A percentile compares a stretch with the other conserved stretches of the same genome.
These are phyloP conservation scores for Philopotamus ludificatus DNA, from an alignment of 1,140 invertebrate genomes.

Conservation along the genomic window DNA sequence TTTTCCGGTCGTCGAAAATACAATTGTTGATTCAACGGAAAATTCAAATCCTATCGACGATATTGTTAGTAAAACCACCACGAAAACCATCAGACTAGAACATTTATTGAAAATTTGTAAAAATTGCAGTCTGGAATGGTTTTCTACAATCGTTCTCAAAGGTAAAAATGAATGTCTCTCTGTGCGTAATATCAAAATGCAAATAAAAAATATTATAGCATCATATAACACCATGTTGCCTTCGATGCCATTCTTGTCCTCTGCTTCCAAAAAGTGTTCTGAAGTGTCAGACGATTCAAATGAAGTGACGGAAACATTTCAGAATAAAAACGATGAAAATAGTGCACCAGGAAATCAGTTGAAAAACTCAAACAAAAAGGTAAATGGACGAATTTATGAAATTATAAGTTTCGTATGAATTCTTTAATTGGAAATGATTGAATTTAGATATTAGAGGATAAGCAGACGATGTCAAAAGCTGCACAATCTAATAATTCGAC, in stretches of 20 bases:
- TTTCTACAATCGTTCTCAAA: background rate
- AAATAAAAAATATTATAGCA: background rate
- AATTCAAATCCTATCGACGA: background rate
- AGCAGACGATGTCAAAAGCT: constrained; percentile 39
- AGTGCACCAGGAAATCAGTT: background rate
- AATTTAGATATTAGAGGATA: constrained; percentile 5
- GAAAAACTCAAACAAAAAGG: background rate
- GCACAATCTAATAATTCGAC: constrained; percentile 40
- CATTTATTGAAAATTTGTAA: constrained; percentile 4
- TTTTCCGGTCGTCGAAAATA: background rate
- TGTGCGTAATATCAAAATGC: background rate
- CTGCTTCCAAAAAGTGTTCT: constrained; percentile 50
- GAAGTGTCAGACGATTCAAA: constrained; percentile 51
- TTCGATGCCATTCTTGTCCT: constrained; percentile 56
- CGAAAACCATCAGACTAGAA: background rate
- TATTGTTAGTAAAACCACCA: background rate
- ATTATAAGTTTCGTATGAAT: background rate
- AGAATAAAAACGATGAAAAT: background rate
- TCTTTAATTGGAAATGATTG: background rate
- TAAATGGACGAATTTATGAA: background rate
- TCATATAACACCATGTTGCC: constrained; percentile 49
- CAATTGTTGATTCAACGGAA: background rate
- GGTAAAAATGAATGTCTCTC: background rate
- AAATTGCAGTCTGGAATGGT: background rate
- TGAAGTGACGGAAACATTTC: constrained; percentile 44